A percentile compares a stretch with the other conserved stretches of the same genome.
Conservation (phyloP, 2,888 invertebrate genomes). For the Amphipoea oculea region DNA sequence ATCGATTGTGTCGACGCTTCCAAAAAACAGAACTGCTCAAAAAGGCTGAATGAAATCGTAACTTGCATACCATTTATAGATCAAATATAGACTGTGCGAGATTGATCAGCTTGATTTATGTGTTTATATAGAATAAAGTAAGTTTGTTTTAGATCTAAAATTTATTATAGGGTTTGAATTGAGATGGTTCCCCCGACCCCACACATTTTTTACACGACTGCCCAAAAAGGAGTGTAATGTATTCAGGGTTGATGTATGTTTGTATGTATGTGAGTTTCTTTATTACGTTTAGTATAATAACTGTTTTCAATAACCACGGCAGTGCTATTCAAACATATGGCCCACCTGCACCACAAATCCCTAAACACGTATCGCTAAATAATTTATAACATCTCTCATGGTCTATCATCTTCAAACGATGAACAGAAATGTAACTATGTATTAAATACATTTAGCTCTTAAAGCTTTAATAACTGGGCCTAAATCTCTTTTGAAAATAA, state of each 20-base stretch:
- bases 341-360: too few relatives aligned
- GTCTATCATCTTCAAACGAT: neutral
- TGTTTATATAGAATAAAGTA: neutral
- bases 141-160: neutral
- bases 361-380: neutral
- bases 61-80: conserved; percentile 13
- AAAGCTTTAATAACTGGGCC: neutral
- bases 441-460: neutral
- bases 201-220: too few relatives aligned
- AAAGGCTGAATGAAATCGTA: conserved; percentile 10
- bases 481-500: neutral
- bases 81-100: neutral
- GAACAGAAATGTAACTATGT: neutral
- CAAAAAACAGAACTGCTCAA: conserved; percentile 26
- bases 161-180: neutral
- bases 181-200: too few relatives aligned
- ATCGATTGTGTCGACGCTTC: conserved; percentile 37
- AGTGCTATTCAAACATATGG: neutral
- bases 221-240: too few relatives aligned
- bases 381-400: neutral
- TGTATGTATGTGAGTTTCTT: too few relatives aligned
- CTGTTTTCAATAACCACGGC: neutral
- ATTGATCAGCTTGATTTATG: neutral
- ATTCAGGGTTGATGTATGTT: too few relatives aligned
- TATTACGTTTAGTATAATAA: neutral